Conservation (phyloP, 2,888 invertebrate genomes). For the Drosophila falleni region DNA sequence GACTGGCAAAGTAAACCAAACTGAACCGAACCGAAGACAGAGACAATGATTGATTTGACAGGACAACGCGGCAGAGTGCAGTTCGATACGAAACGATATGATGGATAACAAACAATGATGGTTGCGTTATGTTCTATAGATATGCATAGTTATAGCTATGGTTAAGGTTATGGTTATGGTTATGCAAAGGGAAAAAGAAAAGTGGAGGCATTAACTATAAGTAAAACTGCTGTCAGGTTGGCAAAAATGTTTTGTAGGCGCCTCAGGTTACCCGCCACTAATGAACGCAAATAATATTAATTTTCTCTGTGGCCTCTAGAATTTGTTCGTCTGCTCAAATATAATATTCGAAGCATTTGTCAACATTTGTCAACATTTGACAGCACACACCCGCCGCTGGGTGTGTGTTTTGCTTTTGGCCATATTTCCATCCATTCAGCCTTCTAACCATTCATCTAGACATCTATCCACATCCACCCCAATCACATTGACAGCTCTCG, state of each 20-base stretch:
- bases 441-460: slow-evolving; percentile 23
- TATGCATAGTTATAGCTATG: slow-evolving; percentile 18
- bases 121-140: slow-evolving; percentile 15
- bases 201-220: slow-evolving; percentile 19
- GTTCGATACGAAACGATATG: slow-evolving; percentile 30
- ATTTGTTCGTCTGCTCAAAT: slow-evolving; percentile 45
- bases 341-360: slow-evolving; percentile 80
- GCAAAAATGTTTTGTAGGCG: slow-evolving; percentile 30
- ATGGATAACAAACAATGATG: slow-evolving; percentile 28
- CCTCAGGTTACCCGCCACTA: slow-evolving; percentile 69
- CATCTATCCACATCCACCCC: slow-evolving; percentile 50
- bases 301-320: slow-evolving; percentile 36
- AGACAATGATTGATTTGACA: slow-evolving; percentile 85
- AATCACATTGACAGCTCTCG: slow-evolving; percentile 62
- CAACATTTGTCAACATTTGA: slow-evolving; percentile 84
- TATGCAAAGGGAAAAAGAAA: slow-evolving; percentile 27
- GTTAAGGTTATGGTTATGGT: slow-evolving; percentile 23
- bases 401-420: slow-evolving; percentile 48
- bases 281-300: slow-evolving; percentile 82
- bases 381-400: slow-evolving; percentile 67
- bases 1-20: slow-evolving; percentile 42
- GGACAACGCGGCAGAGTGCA: slow-evolving; percentile 58
- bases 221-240: slow-evolving; percentile 40
- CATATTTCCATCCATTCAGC: slow-evolving; percentile 23
- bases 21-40: slow-evolving; percentile 43